A percentile compares a stretch with the other conserved stretches of the same genome.
Conservation (phyloP, 2,113 vertebrate genomes). For the Cephalopholis sonnerati region DNA sequence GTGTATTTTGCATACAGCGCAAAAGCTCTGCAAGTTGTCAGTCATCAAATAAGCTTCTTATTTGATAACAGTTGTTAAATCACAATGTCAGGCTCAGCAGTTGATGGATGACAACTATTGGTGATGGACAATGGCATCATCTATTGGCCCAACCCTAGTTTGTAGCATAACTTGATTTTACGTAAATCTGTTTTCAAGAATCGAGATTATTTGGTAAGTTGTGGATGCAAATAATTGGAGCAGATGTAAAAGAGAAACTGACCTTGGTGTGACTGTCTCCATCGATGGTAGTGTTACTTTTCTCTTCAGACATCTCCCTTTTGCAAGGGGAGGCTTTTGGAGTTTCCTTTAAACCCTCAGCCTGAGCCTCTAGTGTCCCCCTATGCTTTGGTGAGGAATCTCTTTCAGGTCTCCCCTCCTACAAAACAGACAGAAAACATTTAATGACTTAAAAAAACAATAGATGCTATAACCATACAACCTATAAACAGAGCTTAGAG, state of each 20-base stretch:
- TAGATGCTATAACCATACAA: neutral
- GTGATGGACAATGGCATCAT: too few species aligned
- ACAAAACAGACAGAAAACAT: conserved; percentile 8
- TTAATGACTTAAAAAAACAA: neutral
- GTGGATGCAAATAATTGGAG: neutral
- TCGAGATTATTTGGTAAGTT: neutral
- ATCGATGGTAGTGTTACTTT: conserved; percentile 44
- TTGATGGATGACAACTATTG: too few species aligned
- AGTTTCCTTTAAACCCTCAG: conserved; percentile 49
- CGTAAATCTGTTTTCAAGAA: neutral
- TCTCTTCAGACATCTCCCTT: conserved; percentile 51
- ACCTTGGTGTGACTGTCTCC: conserved; percentile 68
- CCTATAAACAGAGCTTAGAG: neutral
- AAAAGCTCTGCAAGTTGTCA: too few species aligned
- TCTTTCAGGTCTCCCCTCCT: conserved; percentile 73
- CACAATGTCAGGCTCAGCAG: too few species aligned
- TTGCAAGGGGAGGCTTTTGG: conserved; percentile 46
- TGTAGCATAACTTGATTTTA: neutral
- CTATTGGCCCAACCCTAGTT: too few species aligned
- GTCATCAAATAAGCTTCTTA: too few species aligned
- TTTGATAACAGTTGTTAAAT: too few species aligned
- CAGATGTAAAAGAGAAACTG: conserved; percentile 10
- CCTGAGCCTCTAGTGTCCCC: conserved; percentile 20
- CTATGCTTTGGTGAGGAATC: conserved; percentile 46
- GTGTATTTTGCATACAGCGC: too few species aligned